Base-by-base conservation (phyloP, 2,113 vertebrate genomes). In the Sterrhoptilus dennistouni region DNA sequence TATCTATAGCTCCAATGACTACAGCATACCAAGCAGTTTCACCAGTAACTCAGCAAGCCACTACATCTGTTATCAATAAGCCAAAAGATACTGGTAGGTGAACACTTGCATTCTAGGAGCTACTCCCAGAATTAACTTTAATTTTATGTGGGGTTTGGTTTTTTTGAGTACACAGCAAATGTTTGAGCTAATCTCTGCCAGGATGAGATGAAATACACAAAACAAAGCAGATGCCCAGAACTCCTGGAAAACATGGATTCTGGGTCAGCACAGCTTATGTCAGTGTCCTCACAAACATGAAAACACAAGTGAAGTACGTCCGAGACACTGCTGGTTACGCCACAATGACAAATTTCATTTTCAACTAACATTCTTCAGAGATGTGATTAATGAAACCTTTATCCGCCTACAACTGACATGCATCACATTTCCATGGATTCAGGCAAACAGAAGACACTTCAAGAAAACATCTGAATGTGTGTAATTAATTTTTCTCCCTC, bases 401-500 rank as follows among this genome's bases (percentile, higher is more conserved):
- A 49, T 52, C 65, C 2, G 0, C 81, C 89, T 91, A 91, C 27
- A 0, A 82, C 87, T 59, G 81, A 82, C 72, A 87, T 0, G 0
- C 38, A 87, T 81, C 68, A 47, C 65, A 89, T 63, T 91, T 75
- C 81, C 81, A 89, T 44, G 65, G 92, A 91, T 83, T 84, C 95
- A 71, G 44, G 72, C 81, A 95, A 94, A 89, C 83, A 87, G 80
- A 87, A 94, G 89, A 81, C 59, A 11, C 56, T 89, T 92, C 33
- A 70, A 66, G 68, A 66, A 93, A 93, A 91, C 77, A 93, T 70
- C 2, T 50, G 38, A 96, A 87, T 0, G 1, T 22, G 35, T 1
- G 1, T 50, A 78, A 91, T 59, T 78, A 28, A 35, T 87, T 71
- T 66, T 72, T 89, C 77, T 84, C 47, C 56, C 60, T 87, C 77